Evolutionary conservation across 1,140 invertebrate species (phyloP), one percentile per base, ranked within the genome.

Genomic region (Euglossa dilemma): DNA sequence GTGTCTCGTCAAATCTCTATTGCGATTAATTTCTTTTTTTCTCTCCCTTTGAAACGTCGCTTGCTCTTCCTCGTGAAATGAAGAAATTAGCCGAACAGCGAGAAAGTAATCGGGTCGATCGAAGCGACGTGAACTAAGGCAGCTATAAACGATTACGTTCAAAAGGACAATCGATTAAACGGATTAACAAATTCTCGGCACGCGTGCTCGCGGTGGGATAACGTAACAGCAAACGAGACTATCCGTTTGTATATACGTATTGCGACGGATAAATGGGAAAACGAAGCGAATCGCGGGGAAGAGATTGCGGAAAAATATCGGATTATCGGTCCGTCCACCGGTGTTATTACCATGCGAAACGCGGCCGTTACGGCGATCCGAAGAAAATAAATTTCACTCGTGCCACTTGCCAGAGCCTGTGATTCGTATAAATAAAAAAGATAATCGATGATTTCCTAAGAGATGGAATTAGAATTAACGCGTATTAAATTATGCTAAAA

Each of bases 391-490:
- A 25, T 50, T n/a, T 50, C 14, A 64, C 4, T 43, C n/a, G 52
- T 45, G 28, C 20, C n/a, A n/a, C 28, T 0, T 56, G 16, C 5
- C 20, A 23, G 6, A 36, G 18, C n/a, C 6, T 59, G 4, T 74
- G 9, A 45, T 45, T 23, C 11, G 23, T 59, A 43, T 7, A 74
- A 59, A 57, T 59, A 25, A 59, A 74, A 25, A 77, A 36, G 50
- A 54, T 54, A 80, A 52, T 57, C 61, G 56, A 59, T 59, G 67
- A n/a, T 57, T 23, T 66, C 6, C 36, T 45, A 66, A 84, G 73
- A 87, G 86, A 87, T 78, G 85, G 86, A 87, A 87, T 87, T 87
- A 87, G 85, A 87, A 87, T 83, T 70, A 59, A 87, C 81, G 86
- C 80, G 80, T 83, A 57, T 87, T 47, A 73, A 76, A 84, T n/a